A percentile compares a stretch with the other conserved stretches of the same genome.
Conservation (phyloP, 64 coral and sea anemone genomes). For the Pocillopora damicornis region DNA sequence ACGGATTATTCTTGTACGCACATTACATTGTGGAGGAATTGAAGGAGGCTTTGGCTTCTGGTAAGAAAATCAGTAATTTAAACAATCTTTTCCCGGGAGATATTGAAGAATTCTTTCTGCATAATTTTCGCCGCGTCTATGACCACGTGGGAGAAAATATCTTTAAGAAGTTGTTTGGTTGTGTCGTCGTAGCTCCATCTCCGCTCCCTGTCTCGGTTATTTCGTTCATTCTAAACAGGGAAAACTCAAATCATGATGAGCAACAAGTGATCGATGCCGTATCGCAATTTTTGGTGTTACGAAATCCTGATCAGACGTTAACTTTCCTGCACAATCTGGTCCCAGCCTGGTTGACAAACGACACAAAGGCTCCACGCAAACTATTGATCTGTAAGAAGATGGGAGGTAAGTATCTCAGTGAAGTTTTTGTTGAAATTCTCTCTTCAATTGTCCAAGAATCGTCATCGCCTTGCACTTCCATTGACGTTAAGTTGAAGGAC, state of each 20-base stretch:
- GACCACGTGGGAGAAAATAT: neutral
- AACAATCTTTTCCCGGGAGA: neutral
- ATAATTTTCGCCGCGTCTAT: neutral
- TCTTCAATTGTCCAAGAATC: neutral
- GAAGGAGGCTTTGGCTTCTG: neutral
- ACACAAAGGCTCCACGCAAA: neutral
- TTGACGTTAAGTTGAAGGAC: neutral
- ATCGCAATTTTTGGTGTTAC: neutral
- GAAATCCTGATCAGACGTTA: neutral
- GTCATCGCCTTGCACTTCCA: neutral
- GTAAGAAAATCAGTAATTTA: neutral
- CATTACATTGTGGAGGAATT: slow-evolving; percentile 16
- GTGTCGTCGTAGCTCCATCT: neutral
- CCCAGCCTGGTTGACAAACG: slow-evolving; percentile 1
- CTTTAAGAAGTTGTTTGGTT: neutral
- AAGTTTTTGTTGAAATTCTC: neutral
- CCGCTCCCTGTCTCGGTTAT: neutral
- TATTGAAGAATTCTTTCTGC: neutral
- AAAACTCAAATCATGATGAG: neutral
- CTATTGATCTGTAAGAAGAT: neutral
- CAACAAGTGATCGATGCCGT: slow-evolving; percentile 7
- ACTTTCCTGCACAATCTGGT: neutral
- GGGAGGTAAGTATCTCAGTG: neutral
- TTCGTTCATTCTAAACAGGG: neutral
- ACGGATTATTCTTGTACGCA: slow-evolving; percentile 35